Evolutionary conservation across 2,888 invertebrate species (phyloP).

Genomic region (Drepanosiphum platanoidis): DNA sequence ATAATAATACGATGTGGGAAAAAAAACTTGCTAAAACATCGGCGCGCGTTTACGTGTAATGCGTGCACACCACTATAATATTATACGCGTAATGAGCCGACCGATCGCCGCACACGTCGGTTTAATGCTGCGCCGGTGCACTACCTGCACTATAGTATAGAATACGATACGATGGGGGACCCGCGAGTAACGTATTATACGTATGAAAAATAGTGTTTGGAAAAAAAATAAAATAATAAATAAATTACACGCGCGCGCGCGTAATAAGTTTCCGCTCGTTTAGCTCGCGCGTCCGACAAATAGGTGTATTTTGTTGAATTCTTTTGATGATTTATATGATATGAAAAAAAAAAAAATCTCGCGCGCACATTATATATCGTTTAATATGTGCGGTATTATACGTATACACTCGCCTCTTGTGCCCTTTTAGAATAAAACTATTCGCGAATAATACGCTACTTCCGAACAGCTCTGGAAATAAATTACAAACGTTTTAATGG

Average conservation of each 20-base stretch:
- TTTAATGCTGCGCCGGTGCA: background rate
- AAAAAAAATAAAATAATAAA: background rate
- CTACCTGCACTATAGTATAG: background rate
- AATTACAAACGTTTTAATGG: background rate
- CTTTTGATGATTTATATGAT: background rate
- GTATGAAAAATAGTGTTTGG: background rate
- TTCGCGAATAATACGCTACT: too few species aligned
- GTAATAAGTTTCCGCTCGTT: constrained; percentile 8
- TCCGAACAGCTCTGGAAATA: too few species aligned
- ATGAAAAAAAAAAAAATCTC: background rate
- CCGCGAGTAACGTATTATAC: background rate
- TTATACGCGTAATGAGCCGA: background rate
- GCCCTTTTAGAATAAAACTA: background rate
- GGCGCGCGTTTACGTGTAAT: background rate
- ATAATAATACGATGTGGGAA: too few species aligned
- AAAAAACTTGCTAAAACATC: background rate
- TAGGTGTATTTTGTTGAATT: background rate
- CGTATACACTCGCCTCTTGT: background rate
- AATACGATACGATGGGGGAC: background rate
- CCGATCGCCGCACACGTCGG: background rate
- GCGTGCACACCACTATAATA: background rate
- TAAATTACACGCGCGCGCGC: background rate
- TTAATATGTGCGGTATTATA: background rate
- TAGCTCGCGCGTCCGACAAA: background rate
- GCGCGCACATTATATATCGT: background rate